A percentile compares a stretch with the other conserved stretches of the same genome.
Evolutionary conservation across 2,113 vertebrate genomes (phyloP).

Genomic region (Microtus pennsylvanicus): DNA sequence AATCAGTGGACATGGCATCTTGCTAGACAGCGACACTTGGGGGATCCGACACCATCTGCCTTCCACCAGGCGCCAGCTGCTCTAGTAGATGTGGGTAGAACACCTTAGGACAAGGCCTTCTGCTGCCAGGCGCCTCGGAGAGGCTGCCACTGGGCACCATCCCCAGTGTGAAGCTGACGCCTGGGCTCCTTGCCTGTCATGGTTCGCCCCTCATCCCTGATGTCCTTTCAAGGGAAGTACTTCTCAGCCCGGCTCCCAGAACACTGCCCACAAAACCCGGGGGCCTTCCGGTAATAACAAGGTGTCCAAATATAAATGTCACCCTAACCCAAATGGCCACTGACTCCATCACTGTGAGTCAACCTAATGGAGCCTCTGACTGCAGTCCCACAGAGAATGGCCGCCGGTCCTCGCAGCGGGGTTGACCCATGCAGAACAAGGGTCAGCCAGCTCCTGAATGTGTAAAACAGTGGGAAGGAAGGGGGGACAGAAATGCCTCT

Average conservation of each 20-base stretch:
- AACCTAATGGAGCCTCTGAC: conserved; percentile 71
- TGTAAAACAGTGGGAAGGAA: conserved; percentile 28
- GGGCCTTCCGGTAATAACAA: conserved; percentile 57
- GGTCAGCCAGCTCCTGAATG: conserved; percentile 49
- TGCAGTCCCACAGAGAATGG: conserved; percentile 47
- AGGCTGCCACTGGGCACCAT: conserved; percentile 61
- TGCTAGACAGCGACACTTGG: conserved; percentile 82
- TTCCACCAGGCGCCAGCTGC: conserved; percentile 80
- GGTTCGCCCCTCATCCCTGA: conserved; percentile 40
- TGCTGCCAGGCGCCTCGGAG: conserved; percentile 61
- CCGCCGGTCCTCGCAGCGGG: conserved; percentile 32
- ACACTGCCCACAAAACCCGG: conserved; percentile 37
- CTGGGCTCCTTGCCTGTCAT: conserved; percentile 24
- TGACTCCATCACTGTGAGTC: conserved; percentile 67
- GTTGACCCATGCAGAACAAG: not conserved
- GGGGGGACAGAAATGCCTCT: not conserved
- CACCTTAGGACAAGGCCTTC: conserved; percentile 78
- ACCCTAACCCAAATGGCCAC: conserved; percentile 59
- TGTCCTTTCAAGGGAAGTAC: conserved; percentile 1
- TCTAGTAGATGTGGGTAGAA: conserved; percentile 75
- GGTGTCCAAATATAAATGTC: conserved; percentile 69
- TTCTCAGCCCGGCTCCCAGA: not conserved
- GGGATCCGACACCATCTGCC: conserved; percentile 83
- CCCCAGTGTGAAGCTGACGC: conserved; percentile 22
- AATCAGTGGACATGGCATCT: conserved; percentile 85